Conservation (phyloP, 2,113 vertebrate species). For the Athene cunicularia region DNA sequence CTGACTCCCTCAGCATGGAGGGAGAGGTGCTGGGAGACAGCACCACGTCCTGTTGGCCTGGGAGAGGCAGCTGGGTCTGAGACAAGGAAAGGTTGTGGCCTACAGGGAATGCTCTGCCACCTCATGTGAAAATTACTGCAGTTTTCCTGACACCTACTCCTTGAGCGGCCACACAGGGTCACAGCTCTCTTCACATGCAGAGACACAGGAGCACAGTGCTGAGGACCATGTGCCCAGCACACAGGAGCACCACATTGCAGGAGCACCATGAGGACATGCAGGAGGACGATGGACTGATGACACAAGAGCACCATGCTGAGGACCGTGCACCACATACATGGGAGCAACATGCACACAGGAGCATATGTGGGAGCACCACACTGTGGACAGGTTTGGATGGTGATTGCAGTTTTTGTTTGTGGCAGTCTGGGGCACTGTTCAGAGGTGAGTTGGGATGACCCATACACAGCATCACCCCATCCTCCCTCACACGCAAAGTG, state of each 20-base stretch:
- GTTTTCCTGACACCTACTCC: background rate
- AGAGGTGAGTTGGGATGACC: background rate
- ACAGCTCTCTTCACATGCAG: background rate
- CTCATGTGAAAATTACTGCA: background rate
- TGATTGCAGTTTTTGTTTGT: background rate
- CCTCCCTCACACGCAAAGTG: accelerated
- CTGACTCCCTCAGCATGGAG: background rate
- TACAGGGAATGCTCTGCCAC: background rate
- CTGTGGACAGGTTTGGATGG: background rate
- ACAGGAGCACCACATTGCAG: background rate
- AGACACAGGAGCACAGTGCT: background rate
- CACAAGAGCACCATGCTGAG: background rate
- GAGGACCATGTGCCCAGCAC: background rate
- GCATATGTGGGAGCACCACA: background rate
- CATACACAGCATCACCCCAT: background rate
- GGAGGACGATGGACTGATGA: too few species aligned
- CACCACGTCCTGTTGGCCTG: background rate
- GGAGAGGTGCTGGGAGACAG: background rate
- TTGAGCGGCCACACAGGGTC: accelerated
- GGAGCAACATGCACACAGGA: background rate
- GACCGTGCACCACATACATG: accelerated
- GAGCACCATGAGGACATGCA: background rate
- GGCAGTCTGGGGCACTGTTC: background rate
- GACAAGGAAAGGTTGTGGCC: accelerated
- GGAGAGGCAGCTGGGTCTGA: background rate